These are phyloP conservation scores for Aphis craccivora DNA, from an alignment of 1,140 invertebrate genomes.

Conservation along the genomic window DNA sequence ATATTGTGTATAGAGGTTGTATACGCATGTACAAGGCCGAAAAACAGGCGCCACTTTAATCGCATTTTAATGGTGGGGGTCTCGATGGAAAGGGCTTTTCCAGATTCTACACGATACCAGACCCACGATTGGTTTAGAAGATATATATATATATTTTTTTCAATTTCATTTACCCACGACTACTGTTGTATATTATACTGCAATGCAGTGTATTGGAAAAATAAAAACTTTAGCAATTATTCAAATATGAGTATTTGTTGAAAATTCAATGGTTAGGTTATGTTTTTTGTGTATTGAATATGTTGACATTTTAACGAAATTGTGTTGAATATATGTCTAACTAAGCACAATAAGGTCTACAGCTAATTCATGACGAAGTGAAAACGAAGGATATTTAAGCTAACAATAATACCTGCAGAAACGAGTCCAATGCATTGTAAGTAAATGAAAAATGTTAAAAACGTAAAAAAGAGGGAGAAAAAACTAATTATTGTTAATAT, in stretches of 20 bases:
- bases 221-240: not conserved
- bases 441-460: not conserved
- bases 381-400: not conserved
- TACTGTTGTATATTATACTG: not conserved
- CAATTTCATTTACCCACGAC: not conserved
- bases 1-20: not conserved
- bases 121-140: not conserved
- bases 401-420: not conserved
- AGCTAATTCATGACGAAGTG: not conserved
- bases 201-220: not conserved
- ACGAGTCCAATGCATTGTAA: not conserved
- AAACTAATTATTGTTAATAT: not conserved
- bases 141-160: not conserved
- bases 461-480: not conserved
- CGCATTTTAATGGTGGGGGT: constrained; percentile 15
- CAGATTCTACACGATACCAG: not conserved
- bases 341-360: not conserved
- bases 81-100: constrained; percentile 27
- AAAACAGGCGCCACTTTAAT: constrained; percentile 52
- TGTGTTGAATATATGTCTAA: not conserved
- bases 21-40: not conserved
- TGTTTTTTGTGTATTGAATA: not conserved
- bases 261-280: not conserved
- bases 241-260: not conserved
- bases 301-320: not conserved